Evolutionary conservation across 1,140 invertebrate genomes (phyloP).

Genomic region (Conus betulinus): DNA sequence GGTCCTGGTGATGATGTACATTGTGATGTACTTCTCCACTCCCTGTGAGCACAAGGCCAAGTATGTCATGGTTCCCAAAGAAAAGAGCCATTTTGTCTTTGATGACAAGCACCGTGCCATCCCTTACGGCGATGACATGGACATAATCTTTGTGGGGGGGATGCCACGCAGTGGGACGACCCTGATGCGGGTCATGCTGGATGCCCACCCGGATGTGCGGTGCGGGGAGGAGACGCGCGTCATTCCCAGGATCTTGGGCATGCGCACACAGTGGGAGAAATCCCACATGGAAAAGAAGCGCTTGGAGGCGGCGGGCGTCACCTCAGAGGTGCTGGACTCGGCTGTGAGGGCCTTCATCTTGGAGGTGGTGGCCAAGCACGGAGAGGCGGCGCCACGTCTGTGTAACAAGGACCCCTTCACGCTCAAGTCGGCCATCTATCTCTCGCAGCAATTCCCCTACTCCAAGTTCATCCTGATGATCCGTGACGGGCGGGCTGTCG

Average conservation of each 20-base stretch:
- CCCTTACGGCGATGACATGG: constrained; percentile 85
- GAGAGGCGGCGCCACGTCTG: constrained; percentile 88
- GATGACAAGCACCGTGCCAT: constrained; percentile 61
- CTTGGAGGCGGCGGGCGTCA: constrained; percentile 95
- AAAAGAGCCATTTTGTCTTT: constrained; percentile 59
- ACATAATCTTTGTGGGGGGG: constrained; percentile 97
- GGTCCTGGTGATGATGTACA: constrained; percentile 20
- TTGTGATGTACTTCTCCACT: constrained; percentile 47
- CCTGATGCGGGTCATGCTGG: constrained; percentile 97
- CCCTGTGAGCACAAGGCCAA: constrained; percentile 52
- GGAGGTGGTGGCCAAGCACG: constrained; percentile 84
- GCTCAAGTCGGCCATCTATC: constrained; percentile 86
- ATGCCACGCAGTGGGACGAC: constrained; percentile 98
- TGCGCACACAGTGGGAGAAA: constrained; percentile 69
- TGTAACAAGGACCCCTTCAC: constrained; percentile 99
- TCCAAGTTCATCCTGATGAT: constrained; percentile 99
- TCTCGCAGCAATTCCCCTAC: constrained; percentile 85
- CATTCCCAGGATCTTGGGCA: constrained; percentile 82
- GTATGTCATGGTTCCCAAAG: constrained; percentile 64
- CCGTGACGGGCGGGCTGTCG: constrained; percentile 96
- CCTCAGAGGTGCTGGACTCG: constrained; percentile 92
- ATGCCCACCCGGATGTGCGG: constrained; percentile 98
- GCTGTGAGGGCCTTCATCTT: constrained; percentile 97
- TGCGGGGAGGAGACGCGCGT: constrained; percentile 99
- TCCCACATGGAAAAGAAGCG: constrained; percentile 78